Percentiles rank a stretch among this genome's conserved stretches.
phyloP scores from a whole-genome alignment of 2,113 vertebrate genomes.

The Xiphorhynchus elegans region DNA sequence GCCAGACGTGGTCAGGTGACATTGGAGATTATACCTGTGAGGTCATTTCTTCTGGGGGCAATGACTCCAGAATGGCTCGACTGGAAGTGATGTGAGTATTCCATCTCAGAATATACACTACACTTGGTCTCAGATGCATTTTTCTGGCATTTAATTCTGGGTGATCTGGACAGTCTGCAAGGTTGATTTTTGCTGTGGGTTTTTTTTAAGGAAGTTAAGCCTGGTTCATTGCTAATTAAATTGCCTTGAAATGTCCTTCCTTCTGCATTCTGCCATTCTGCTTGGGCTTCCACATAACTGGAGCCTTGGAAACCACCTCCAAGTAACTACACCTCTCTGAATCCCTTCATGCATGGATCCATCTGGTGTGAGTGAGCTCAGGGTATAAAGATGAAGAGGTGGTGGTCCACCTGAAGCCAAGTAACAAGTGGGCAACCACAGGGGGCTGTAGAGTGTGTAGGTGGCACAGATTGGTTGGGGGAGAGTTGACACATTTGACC shows the following conservation, averaged over 20 bases:
- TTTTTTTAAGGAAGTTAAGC: not conserved
- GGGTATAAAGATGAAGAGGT: not conserved
- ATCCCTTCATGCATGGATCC: accelerated
- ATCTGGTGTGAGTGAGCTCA: not conserved
- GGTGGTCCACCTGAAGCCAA: not conserved
- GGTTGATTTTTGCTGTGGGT: not conserved
- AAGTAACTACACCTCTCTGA: not conserved
- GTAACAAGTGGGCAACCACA: not conserved
- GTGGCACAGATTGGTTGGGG: not conserved
- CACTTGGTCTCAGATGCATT: not conserved
- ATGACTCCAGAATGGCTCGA: conserved; percentile 85
- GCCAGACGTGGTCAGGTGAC: conserved; percentile 97
- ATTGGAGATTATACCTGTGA: conserved; percentile 94
- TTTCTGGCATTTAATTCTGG: not conserved
- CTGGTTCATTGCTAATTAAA: not conserved
- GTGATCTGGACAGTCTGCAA: not conserved
- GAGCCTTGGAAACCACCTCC: not conserved
- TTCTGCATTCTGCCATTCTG: not conserved
- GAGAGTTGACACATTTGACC: not conserved
- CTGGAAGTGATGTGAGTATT: conserved; percentile 95
- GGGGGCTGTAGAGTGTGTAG: not conserved
- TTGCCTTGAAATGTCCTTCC: not conserved
- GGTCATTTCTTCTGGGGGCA: conserved; percentile 86
- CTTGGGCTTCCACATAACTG: not conserved
- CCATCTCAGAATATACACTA: accelerated